A percentile compares a stretch with the other conserved stretches of the same genome.
phyloP scores from a whole-genome alignment of 2,113 vertebrate genomes.

The Porphyrio hochstetteri region DNA sequence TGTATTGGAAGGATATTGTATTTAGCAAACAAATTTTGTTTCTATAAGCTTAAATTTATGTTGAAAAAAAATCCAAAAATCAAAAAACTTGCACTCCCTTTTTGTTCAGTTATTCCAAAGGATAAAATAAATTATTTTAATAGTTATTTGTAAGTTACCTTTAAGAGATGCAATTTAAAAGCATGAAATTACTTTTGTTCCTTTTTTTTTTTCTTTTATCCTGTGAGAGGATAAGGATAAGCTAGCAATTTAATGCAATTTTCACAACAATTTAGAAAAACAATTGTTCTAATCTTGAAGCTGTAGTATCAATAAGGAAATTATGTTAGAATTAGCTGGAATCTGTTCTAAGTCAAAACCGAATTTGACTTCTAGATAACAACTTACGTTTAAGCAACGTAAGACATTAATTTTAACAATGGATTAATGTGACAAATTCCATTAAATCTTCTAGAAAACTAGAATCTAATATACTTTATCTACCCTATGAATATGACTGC shows the following conservation, averaged over 20 bases:
- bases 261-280: neutral
- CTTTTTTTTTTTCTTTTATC: neutral
- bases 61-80: neutral
- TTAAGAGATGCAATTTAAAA: neutral
- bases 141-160: neutral
- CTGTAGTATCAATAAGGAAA: neutral
- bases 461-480: neutral
- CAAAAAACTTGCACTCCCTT: neutral
- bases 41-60: neutral
- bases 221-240: neutral
- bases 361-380: neutral
- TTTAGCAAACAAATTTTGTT: neutral
- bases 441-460: neutral
- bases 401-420: neutral
- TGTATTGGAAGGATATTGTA: neutral
- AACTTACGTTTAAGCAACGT: neutral
- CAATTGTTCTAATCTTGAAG: neutral
- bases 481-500: neutral
- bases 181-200: neutral
- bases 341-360: neutral
- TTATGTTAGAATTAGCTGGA: neutral
- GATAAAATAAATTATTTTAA: neutral
- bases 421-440: neutral
- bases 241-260: neutral
- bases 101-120: neutral